Evolutionary conservation across 1,140 invertebrate genomes (phyloP).

Genomic region (Pentalonia nigronervosa): DNA sequence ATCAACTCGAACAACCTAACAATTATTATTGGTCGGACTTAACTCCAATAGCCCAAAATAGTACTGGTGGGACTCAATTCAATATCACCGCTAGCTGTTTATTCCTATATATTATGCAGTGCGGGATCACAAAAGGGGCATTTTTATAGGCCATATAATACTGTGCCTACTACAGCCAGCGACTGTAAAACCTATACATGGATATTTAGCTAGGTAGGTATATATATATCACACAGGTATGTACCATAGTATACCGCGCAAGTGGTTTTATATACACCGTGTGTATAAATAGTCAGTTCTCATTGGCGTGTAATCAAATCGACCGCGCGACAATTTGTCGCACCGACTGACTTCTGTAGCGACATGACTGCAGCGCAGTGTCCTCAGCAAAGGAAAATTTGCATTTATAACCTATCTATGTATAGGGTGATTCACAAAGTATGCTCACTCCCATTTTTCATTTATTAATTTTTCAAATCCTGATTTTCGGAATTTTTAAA

Average conservation of each 20-base stretch:
- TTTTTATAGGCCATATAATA: not conserved
- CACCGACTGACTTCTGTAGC: not conserved
- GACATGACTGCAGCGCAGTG: not conserved
- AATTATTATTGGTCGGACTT: too few species aligned
- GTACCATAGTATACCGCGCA: not conserved
- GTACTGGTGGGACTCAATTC: too few species aligned
- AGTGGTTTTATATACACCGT: not conserved
- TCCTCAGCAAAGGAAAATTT: not conserved
- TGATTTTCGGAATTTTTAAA: too few species aligned
- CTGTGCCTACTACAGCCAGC: not conserved
- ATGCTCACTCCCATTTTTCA: too few species aligned
- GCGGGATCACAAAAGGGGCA: not conserved
- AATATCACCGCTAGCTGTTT: not conserved
- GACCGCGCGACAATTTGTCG: constrained; percentile 35
- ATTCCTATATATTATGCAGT: not conserved
- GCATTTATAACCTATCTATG: too few species aligned
- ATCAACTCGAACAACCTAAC: too few species aligned
- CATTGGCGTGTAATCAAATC: not conserved
- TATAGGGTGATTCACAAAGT: too few species aligned
- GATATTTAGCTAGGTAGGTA: not conserved
- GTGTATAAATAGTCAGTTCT: not conserved
- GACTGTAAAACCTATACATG: not conserved
- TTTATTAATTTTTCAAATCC: too few species aligned
- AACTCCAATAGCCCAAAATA: too few species aligned
- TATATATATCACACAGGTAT: not conserved